phyloP scores from a whole-genome alignment of 64 coral and sea anemone genomes.

The Stichodactyla mertensii region DNA sequence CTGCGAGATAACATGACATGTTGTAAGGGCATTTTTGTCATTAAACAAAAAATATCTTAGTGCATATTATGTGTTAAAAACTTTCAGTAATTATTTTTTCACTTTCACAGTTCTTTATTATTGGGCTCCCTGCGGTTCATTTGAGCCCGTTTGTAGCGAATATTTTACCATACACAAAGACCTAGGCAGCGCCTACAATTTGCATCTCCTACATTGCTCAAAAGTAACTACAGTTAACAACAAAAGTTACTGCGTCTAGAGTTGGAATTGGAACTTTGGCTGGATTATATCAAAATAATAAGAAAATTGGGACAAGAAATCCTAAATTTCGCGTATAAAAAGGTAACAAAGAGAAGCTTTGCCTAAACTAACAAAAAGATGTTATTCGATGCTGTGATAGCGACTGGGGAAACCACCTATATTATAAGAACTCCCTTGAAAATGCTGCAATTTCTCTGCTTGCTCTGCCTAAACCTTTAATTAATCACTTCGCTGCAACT shows the following conservation, averaged over 20 bases:
- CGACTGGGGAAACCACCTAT: not conserved
- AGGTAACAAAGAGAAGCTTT: not conserved
- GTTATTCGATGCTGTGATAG: not conserved
- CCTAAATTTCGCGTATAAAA: not conserved
- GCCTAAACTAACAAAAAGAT: not conserved
- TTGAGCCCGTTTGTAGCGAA: not conserved
- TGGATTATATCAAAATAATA: not conserved
- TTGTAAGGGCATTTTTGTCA: no score
- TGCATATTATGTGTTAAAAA: not conserved
- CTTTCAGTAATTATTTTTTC: not conserved
- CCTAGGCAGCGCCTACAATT: not conserved
- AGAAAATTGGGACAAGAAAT: not conserved
- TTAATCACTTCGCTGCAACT: not conserved
- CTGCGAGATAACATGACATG: no score
- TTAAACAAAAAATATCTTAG: not conserved
- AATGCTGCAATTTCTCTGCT: not conserved
- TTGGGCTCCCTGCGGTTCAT: not conserved
- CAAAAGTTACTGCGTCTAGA: not conserved
- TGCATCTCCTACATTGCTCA: not conserved
- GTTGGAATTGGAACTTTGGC: not conserved
- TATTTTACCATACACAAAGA: not conserved
- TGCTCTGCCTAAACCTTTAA: not conserved
- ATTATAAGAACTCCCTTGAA: not conserved
- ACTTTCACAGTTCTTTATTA: not conserved
- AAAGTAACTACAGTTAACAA: not conserved